Conservation (phyloP, 64 coral and sea anemone genomes). For the Dendrophyllia cribrosa region DNA sequence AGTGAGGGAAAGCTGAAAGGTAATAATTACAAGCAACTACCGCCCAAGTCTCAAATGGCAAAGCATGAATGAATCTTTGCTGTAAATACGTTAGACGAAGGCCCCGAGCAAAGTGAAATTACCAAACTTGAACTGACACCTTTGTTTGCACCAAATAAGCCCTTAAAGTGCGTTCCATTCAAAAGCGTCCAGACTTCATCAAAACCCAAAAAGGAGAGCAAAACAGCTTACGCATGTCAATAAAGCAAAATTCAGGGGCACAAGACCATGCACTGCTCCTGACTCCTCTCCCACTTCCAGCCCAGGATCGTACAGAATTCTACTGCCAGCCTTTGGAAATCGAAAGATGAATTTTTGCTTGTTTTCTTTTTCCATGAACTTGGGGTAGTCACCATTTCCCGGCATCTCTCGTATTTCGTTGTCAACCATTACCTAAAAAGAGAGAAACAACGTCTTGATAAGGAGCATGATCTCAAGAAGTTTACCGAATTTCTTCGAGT, state of each 20-base stretch:
- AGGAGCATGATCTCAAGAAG: not conserved
- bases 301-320: conserved; percentile 42
- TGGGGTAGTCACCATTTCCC: conserved; percentile 17
- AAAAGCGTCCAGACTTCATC: not conserved
- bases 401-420: conserved; percentile 28
- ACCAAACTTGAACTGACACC: too few relatives aligned
- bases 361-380: conserved; percentile 2
- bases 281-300: not conserved
- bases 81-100: too few relatives aligned
- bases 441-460: not conserved
- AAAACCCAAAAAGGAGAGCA: not conserved
- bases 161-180: too few relatives aligned
- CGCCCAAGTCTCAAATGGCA: too few relatives aligned
- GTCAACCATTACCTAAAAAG: conserved; percentile 34
- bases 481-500: too few relatives aligned
- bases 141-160: too few relatives aligned
- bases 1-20: too few relatives aligned
- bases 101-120: too few relatives aligned
- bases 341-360: conserved; percentile 40
- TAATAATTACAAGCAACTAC: too few relatives aligned
- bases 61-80: too few relatives aligned
- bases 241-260: not conserved
- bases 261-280: not conserved
- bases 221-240: not conserved
- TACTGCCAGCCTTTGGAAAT: conserved; percentile 24